A percentile compares a stretch with the other conserved stretches of the same genome.
These are phyloP conservation scores for Hydrochoerus hydrochaeris DNA, from an alignment of 2,113 vertebrate species.

Conservation along the genomic window DNA sequence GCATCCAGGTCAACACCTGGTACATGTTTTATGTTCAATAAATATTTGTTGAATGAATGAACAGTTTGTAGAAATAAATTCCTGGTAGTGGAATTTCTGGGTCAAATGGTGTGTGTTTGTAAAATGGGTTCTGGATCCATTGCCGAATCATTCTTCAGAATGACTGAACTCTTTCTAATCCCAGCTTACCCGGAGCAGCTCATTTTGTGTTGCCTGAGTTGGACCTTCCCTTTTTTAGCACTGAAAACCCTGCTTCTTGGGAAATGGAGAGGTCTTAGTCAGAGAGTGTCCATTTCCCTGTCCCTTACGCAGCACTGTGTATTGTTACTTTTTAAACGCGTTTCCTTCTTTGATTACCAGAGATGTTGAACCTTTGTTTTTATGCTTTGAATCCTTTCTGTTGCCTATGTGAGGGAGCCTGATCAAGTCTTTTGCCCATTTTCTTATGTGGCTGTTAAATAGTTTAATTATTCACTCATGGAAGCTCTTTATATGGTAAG, in stretches of 20 bases:
- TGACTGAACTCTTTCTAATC: neutral
- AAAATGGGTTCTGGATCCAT: neutral
- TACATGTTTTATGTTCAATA: neutral
- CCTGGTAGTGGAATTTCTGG: neutral
- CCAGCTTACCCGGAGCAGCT: neutral
- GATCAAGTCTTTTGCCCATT: conserved; percentile 9
- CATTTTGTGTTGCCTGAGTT: neutral
- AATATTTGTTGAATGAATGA: conserved; percentile 18
- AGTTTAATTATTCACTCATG: conserved; percentile 14
- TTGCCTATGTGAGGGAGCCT: neutral
- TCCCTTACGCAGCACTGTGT: neutral
- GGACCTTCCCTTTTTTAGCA: neutral
- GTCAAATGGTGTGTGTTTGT: neutral
- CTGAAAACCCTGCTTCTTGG: neutral
- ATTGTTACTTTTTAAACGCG: neutral
- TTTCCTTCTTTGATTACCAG: neutral
- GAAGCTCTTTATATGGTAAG: conserved; percentile 34
- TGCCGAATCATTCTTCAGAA: neutral
- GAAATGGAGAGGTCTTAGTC: neutral
- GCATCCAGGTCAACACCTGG: neutral
- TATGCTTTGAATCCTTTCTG: neutral
- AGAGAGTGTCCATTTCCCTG: neutral
- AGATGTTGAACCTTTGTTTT: conserved; percentile 30
- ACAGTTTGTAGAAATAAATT: conserved; percentile 10
- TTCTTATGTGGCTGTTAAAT: conserved; percentile 21